Conservation (phyloP, 1,140 invertebrate species). For the Solenopsis invicta region DNA sequence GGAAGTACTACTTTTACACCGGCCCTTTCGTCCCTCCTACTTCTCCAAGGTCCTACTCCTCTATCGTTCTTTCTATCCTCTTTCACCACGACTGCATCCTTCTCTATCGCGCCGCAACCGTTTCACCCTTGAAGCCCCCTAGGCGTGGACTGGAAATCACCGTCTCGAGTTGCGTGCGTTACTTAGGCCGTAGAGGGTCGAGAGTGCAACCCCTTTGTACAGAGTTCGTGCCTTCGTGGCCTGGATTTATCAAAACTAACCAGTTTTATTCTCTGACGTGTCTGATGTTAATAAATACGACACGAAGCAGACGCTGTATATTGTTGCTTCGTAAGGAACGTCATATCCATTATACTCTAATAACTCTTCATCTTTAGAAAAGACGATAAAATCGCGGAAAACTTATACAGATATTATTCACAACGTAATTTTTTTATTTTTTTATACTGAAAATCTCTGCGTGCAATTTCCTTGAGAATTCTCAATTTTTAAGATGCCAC, state of each 20-base stretch:
- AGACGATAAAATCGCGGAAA: neutral
- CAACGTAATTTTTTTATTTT: neutral
- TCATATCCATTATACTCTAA: neutral
- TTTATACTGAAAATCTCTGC: too few relatives aligned
- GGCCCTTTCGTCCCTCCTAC: slow-evolving; percentile 63
- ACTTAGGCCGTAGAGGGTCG: slow-evolving; percentile 56
- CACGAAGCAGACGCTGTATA: neutral
- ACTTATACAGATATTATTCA: neutral
- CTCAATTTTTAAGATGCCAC: neutral
- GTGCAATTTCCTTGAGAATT: neutral
- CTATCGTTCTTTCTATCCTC: neutral
- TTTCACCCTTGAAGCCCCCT: slow-evolving; percentile 60
- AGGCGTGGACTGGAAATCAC: slow-evolving; percentile 75
- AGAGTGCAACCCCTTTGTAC: slow-evolving; percentile 66
- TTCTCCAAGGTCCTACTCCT: neutral
- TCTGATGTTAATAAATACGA: slow-evolving; percentile 19
- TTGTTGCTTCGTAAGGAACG: neutral
- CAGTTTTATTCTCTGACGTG: slow-evolving; percentile 36
- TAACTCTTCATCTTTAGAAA: slow-evolving; percentile 6
- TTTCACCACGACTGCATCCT: slow-evolving; percentile 55
- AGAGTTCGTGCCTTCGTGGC: slow-evolving; percentile 70
- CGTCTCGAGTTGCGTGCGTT: slow-evolving; percentile 80
- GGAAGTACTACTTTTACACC: slow-evolving; percentile 83
- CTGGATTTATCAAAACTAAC: slow-evolving; percentile 75
- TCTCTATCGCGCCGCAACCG: slow-evolving; percentile 28